A percentile compares a stretch with the other conserved stretches of the same genome.
phyloP scores from a whole-genome alignment of 2,113 vertebrate species.

The Alexandromys fortis region DNA sequence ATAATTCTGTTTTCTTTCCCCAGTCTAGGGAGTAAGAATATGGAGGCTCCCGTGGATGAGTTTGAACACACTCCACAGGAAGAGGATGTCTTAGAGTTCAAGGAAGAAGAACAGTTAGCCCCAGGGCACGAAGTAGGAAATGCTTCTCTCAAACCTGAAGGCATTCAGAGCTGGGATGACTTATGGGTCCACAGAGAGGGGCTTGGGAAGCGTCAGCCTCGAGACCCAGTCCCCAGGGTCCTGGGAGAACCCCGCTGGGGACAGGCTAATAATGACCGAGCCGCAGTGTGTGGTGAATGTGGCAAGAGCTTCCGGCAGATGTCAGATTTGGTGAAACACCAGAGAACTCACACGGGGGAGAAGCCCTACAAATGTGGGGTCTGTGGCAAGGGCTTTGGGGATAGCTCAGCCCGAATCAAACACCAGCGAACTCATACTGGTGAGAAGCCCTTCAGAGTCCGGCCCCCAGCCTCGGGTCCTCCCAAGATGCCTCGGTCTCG shows the following conservation, averaged over 20 bases:
- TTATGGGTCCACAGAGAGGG: constrained; percentile 75
- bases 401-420: constrained; percentile 82
- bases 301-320: constrained; percentile 80
- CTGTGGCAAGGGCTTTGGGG: constrained; percentile 81
- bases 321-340: constrained; percentile 81
- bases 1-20: constrained; percentile 47
- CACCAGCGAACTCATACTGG: constrained; percentile 82
- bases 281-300: constrained; percentile 76
- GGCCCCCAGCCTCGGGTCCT: constrained; percentile 72
- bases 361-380: constrained; percentile 81
- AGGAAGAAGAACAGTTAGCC: constrained; percentile 78
- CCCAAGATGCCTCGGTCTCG: constrained; percentile 79
- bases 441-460: constrained; percentile 78
- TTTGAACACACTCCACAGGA: constrained; percentile 66
- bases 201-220: constrained; percentile 73
- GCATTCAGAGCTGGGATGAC: constrained; percentile 78
- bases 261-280: constrained; percentile 73
- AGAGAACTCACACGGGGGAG: constrained; percentile 81
- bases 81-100: constrained; percentile 84
- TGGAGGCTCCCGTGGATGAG: constrained; percentile 31
- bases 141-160: constrained; percentile 76
- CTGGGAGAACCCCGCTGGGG: constrained; percentile 77
- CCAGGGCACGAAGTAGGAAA: constrained; percentile 67
- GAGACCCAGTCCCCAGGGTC: constrained; percentile 65
- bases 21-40: constrained; percentile 62